These are phyloP conservation scores for Henricia sp. DNA, from an alignment of 53 echinoderm and acorn worm species.

Conservation along the genomic window DNA sequence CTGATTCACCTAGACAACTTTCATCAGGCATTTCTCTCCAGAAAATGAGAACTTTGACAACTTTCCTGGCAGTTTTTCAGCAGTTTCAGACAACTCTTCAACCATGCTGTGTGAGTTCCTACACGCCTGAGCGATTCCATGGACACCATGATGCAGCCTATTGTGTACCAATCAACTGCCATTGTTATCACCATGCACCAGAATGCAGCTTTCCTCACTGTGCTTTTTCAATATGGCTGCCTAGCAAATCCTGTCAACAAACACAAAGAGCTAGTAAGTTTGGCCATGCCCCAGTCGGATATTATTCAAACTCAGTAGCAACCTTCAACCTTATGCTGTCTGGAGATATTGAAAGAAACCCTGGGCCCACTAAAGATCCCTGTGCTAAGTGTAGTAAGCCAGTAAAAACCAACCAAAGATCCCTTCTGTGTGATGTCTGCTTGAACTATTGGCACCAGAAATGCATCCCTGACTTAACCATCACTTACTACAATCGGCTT, in stretches of 20 bases:
- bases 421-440: slow-evolving; percentile 13
- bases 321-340: not conserved
- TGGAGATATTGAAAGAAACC: too few species aligned
- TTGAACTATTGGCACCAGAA: slow-evolving; percentile 9
- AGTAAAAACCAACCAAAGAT: not conserved
- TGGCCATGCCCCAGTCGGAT: not conserved
- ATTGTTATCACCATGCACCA: not conserved
- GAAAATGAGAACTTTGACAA: not conserved
- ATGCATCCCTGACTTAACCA: slow-evolving; percentile 7
- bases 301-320: not conserved
- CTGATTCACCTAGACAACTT: not conserved
- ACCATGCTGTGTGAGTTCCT: not conserved
- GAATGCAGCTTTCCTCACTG: not conserved
- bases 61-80: not conserved
- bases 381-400: not conserved
- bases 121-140: slow-evolving; percentile 4
- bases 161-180: not conserved
- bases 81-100: not conserved
- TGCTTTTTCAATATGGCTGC: not conserved
- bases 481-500: not conserved
- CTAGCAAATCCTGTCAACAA: not conserved
- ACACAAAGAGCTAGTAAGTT: not conserved
- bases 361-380: too few species aligned
- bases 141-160: not conserved
- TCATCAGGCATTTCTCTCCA: not conserved